Evolutionary conservation across 2,888 invertebrate species (phyloP).

Genomic region (Encarsia formosa): DNA sequence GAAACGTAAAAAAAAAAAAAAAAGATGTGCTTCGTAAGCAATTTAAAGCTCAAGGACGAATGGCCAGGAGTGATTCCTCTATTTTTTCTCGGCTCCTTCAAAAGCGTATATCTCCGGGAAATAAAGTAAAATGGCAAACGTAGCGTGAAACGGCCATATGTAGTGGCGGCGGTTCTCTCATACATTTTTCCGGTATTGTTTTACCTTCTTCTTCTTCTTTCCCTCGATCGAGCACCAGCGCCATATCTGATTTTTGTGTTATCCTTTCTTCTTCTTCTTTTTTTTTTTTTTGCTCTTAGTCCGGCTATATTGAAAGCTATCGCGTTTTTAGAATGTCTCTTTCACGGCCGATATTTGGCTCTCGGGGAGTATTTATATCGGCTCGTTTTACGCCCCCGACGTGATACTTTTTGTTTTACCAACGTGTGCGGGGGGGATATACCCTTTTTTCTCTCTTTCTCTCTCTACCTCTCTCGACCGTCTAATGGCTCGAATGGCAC

Average conservation of each 20-base stretch:
- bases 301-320: too few species aligned
- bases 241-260: conserved; percentile 9
- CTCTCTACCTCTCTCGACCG: too few species aligned
- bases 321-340: too few species aligned
- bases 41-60: conserved; percentile 27
- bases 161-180: conserved; percentile 26
- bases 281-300: conserved; percentile 8
- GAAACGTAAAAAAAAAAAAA: conserved; percentile 13
- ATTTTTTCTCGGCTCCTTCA: conserved; percentile 16
- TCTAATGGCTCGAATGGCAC: too few species aligned
- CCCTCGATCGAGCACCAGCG: conserved; percentile 11
- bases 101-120: conserved; percentile 39
- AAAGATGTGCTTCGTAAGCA: conserved; percentile 26
- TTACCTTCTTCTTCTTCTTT: conserved; percentile 15
- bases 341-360: too few species aligned
- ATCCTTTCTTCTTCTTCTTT: conserved; percentile 15
- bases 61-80: conserved; percentile 19
- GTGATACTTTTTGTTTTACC: too few species aligned
- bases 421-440: too few species aligned
- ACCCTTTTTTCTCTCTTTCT: too few species aligned
- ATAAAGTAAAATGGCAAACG: conserved; percentile 46
- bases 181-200: conserved; percentile 37
- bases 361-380: too few species aligned
- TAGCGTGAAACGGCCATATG: conserved; percentile 42
- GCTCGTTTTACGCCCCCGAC: too few species aligned